These are phyloP conservation scores for Apeira syringaria DNA, from an alignment of 2,888 invertebrate species.

Conservation along the genomic window DNA sequence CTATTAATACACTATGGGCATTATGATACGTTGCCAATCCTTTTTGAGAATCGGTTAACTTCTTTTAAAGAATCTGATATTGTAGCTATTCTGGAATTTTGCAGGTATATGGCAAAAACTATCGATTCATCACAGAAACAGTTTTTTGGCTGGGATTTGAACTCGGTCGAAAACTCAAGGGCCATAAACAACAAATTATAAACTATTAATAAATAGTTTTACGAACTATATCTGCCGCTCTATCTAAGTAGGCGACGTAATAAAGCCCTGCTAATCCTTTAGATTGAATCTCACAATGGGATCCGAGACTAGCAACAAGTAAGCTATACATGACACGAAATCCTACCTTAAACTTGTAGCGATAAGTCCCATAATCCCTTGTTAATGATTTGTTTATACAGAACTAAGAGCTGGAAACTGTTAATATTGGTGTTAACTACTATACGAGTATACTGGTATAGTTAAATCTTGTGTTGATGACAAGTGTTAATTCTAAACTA, in stretches of 20 bases:
- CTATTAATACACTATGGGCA: too few species aligned
- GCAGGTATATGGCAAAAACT: too few species aligned
- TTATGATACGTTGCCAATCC: too few species aligned
- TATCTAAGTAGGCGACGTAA: constrained; percentile 26
- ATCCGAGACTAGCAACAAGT: constrained; percentile 36
- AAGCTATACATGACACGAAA: constrained; percentile 14
- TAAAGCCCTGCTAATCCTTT: constrained; percentile 37
- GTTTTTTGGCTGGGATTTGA: too few species aligned
- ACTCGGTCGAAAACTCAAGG: too few species aligned
- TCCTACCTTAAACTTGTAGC: constrained; percentile 8
- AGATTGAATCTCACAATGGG: constrained; percentile 38
- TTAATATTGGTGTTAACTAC: constrained; percentile 21
- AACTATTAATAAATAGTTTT: constrained; percentile 12
- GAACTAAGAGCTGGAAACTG: constrained; percentile 4
- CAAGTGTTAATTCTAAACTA: constrained; percentile 1
- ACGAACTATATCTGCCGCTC: constrained; percentile 10
- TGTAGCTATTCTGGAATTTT: too few species aligned
- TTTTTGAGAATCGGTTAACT: too few species aligned
- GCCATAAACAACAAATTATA: too few species aligned
- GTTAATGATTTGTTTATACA: constrained; percentile 8
- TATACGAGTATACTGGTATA: too few species aligned
- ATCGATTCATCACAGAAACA: too few species aligned
- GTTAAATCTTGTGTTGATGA: constrained; percentile 6
- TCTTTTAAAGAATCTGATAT: too few species aligned
- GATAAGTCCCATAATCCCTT: constrained; percentile 15